Percentiles rank a stretch among this genome's conserved stretches.
phyloP scores from a whole-genome alignment of 2,888 invertebrate species.

The Caenorhabditis zanzibari region DNA sequence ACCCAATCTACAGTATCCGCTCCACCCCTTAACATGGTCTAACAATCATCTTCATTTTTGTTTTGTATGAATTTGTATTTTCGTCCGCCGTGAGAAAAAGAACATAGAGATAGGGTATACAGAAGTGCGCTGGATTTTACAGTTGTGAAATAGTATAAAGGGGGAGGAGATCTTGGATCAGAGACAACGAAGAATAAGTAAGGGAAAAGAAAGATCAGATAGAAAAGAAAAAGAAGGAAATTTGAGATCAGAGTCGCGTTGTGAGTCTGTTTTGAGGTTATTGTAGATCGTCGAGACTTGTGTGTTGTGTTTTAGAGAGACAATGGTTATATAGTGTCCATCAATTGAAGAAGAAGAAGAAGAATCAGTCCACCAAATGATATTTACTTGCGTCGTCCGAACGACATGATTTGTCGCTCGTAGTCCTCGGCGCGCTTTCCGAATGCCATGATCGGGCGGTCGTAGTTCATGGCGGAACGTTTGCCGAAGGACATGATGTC shows the following conservation, averaged over 20 bases:
- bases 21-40: background rate
- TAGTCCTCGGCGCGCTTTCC: conserved; percentile 71
- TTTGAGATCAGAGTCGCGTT: too few relatives aligned
- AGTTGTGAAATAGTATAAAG: too few relatives aligned
- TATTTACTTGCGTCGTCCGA: conserved; percentile 65
- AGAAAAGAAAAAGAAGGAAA: too few relatives aligned
- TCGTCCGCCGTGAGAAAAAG: conserved; percentile 25
- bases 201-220: too few relatives aligned
- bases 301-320: background rate
- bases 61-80: background rate
- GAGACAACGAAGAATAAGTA: too few relatives aligned
- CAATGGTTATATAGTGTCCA: too few relatives aligned
- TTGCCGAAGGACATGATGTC: conserved; percentile 72
- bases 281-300: too few relatives aligned
- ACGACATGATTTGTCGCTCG: conserved; percentile 68
- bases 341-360: background rate
- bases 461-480: conserved; percentile 59
- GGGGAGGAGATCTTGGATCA: too few relatives aligned
- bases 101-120: conserved; percentile 1
- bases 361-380: background rate
- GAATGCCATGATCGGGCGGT: conserved; percentile 70
- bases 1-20: too few relatives aligned
- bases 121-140: too few relatives aligned
- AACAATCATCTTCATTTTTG: conserved; percentile 58
- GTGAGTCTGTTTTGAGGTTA: too few relatives aligned